These are phyloP conservation scores for Protonemura montana DNA, from an alignment of 2,888 invertebrate genomes.

Conservation along the genomic window DNA sequence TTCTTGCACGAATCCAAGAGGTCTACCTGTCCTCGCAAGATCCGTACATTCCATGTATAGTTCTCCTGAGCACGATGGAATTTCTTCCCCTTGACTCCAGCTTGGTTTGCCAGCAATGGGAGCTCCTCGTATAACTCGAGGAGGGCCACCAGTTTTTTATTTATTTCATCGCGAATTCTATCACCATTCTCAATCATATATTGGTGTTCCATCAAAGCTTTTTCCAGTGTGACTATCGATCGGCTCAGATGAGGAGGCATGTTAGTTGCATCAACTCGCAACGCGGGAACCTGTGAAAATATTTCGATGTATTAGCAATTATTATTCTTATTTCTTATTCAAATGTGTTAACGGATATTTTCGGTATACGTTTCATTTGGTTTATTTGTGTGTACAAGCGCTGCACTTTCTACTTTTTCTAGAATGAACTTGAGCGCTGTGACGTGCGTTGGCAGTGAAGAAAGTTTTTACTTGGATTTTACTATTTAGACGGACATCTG, in stretches of 20 bases:
- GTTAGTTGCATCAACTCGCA: conserved; percentile 50
- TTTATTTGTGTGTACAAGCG: too few species aligned
- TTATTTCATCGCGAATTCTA: conserved; percentile 51
- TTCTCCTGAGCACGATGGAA: conserved; percentile 60
- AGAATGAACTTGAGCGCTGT: too few species aligned
- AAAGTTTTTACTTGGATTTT: too few species aligned
- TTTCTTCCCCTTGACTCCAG: conserved; percentile 62
- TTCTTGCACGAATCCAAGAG: conserved; percentile 61
- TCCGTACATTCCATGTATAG: conserved; percentile 64
- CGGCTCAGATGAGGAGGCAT: conserved; percentile 51
- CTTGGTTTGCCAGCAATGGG: conserved; percentile 57
- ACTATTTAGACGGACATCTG: too few species aligned
- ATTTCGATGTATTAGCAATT: conserved; percentile 21
- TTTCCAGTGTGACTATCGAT: conserved; percentile 50
- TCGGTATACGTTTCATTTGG: too few species aligned
- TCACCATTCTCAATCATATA: conserved; percentile 51
- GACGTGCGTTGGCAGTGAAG: too few species aligned
- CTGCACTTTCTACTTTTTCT: too few species aligned
- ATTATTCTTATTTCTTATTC: conserved; percentile 40
- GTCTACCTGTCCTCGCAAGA: conserved; percentile 64
- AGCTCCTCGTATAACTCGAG: conserved; percentile 55
- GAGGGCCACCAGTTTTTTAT: conserved; percentile 45
- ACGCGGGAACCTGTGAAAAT: conserved; percentile 51
- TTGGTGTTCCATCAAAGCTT: conserved; percentile 50
- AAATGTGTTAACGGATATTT: too few species aligned